Percentiles rank a stretch among this genome's conserved stretches.
These are phyloP conservation scores for Nyctereutes procyonoides DNA, from an alignment of 2,113 vertebrate species.

Conservation along the genomic window DNA sequence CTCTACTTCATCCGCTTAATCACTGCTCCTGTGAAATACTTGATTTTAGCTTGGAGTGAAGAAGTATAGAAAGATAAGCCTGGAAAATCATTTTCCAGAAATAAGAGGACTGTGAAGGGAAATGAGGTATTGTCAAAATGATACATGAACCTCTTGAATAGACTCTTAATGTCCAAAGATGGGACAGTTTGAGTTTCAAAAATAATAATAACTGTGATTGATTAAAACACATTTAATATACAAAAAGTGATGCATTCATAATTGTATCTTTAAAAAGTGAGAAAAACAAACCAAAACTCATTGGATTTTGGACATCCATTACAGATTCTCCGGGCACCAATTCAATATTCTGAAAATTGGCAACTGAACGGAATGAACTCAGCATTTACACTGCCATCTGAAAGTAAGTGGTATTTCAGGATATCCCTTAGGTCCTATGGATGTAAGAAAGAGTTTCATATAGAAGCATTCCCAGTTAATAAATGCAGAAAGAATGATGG, in stretches of 20 bases:
- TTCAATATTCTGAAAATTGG: conserved; percentile 12
- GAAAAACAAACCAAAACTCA: neutral
- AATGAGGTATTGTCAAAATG: neutral
- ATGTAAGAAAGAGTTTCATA: neutral
- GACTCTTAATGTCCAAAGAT: neutral
- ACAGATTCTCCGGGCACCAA: neutral
- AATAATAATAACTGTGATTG: neutral
- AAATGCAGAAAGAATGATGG: neutral
- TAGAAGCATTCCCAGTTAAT: neutral
- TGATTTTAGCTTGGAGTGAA: neutral
- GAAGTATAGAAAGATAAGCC: neutral
- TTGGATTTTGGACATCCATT: neutral
- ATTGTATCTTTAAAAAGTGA: neutral
- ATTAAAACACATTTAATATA: neutral
- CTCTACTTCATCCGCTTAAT: neutral
- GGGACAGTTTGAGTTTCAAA: neutral
- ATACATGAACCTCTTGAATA: neutral
- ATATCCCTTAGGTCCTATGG: neutral
- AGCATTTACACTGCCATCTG: neutral
- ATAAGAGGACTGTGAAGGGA: neutral
- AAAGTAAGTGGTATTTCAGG: neutral
- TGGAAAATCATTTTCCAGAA: neutral
- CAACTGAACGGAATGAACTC: neutral
- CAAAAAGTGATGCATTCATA: neutral
- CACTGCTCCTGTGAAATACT: neutral